Evolutionary conservation across 2,797 vertebrate species (phyloP), one percentile per base, ranked within the genome.

Genomic region (Dermochelys coriacea): DNA sequence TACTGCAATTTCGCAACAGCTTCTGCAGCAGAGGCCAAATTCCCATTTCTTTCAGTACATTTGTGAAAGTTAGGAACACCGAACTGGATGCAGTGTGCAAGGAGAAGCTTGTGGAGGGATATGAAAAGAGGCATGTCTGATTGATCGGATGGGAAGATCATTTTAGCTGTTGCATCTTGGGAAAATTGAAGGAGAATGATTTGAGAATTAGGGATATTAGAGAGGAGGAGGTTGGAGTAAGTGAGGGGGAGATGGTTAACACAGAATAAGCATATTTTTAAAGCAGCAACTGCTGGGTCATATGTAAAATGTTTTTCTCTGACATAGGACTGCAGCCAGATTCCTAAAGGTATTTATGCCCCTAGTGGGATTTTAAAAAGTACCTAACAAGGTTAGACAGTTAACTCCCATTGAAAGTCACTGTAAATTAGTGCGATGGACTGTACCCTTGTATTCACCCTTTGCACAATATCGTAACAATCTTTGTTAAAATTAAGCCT

Each of bases 241-340:
- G 78, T 88, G 93, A 86, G 87, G 68, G 87, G 14, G n/a, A 86
- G 52, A 78, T 85, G 95, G 93, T 93, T 86, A 95, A 80, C 31
- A 91, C 0, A 95, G 59, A 89, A 92, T 86, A 54, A 94, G 15
- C 49, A 89, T n/a, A 90, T 52, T 27, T 93, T 94, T 91, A 75
- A 47, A 79, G 59, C 27, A 96, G 82, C 41, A 95, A 79, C 88
- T 52, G 93, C 54, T 80, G 74, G 37, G 41, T 51, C 80, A 83
- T 85, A 92, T 1, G 79, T 90, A 96, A 94, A 71, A 49, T 29
- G 27, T 47, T 75, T 75, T 75, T 27, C 71, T 12, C 71, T 47
- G 45, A 49, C 27, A 49, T 47, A 77, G 27, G 45, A 45, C 41
- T 47, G 29, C 25, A 5, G 11, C 23, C 25, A 47, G 5, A 75